Evolutionary conservation across 2,888 invertebrate species (phyloP), one percentile per base, ranked within the genome.

Genomic region (Sepiola atlantica): DNA sequence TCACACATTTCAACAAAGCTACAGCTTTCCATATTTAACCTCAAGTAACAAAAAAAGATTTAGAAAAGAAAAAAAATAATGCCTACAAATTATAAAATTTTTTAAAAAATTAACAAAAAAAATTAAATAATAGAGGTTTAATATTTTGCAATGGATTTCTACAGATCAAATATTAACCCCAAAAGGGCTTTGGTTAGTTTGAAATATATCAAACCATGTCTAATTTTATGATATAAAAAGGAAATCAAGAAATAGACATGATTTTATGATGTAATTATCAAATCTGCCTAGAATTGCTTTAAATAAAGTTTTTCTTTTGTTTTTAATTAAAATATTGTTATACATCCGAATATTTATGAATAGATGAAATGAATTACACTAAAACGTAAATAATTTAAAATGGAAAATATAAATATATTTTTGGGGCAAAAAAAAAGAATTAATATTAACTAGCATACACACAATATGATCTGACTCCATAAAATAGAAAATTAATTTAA

Each of bases 1-100:
- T 45, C 45, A 77, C n/a, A 77, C n/a, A 77, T n/a, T 77, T 18
- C n/a, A 77, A 77, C 77, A 77, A 77, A 77, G 77, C 77, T 77
- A 77, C 77, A 77, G 77, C 77, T 77, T 77, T 77, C 77, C 77
- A 77, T n/a, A 77, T n/a, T 77, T n/a, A n/a, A n/a, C 77, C 77
- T 77, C 18, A 77, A 77, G n/a, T n/a, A 77, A 77, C 45, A 45
- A 45, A 45, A n/a, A 45, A 45, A 45, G 45, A 45, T 45, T 45
- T 45, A 45, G 45, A 45, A 45, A n/a, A n/a, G n/a, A n/a, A n/a
- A n/a, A 77, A 77, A 10, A 12, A 77, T 77, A 28, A 77, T 77
- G n/a, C 61, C 28, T 61, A 32, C 16, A 77, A 77, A n/a, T 1
- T 77, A n/a, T n/a, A n/a, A 77, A 77, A 24, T 45, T 45, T n/a